Base-by-base conservation (phyloP, 2,888 invertebrate genomes). In the Xestia sexstrigata region DNA sequence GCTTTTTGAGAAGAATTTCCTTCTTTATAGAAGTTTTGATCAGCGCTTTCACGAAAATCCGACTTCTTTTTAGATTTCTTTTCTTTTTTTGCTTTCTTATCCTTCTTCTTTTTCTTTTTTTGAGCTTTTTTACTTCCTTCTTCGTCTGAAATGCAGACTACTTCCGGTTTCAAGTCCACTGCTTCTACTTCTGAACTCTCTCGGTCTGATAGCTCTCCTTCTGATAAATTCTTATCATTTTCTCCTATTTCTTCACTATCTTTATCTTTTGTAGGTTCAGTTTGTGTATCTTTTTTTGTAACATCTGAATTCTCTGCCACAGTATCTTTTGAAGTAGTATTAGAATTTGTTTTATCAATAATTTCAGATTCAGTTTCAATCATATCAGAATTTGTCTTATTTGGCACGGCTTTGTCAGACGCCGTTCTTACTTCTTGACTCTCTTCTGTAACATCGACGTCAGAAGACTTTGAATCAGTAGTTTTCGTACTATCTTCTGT, bases 81-180 rank as follows among this genome's bases (percentile, higher is more conserved):
- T 0, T 77, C 78, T 74, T 92, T 94, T 73, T 93, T 94, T 2
- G 86, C 82, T 76, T 93, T 94, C 70, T 94, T 94, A 13, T 90
- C 91, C 91, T 92, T 97, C 91, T 90, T 97, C 85, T 90, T 96
- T 91, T 95, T 97, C 81, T 96, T 95, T 74, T 94, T 94, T 74
- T 94, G 94, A 80, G 94, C 94, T 55, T 93, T 93, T 7, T 83
- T 90, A 6, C 82, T 79, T 1, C 68, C 83, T 60, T 96, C 96
- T 4, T 96, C 96, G 62, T 96, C 97, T 1, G 96, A 96, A 81
- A 97, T 97, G 39, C 96, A 96, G 6, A 97, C 95, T 0, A 97
- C 95, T 92, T 97, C 97, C 0, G 96, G 93, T 81, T 92, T 89
- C 0, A 94, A 60, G 7, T 95, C 94, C 0, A 92, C 83, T 0